Evolutionary conservation across 2,888 invertebrate genomes (phyloP), one percentile per base, ranked within the genome.

Genomic region (Oscheius sp.): DNA sequence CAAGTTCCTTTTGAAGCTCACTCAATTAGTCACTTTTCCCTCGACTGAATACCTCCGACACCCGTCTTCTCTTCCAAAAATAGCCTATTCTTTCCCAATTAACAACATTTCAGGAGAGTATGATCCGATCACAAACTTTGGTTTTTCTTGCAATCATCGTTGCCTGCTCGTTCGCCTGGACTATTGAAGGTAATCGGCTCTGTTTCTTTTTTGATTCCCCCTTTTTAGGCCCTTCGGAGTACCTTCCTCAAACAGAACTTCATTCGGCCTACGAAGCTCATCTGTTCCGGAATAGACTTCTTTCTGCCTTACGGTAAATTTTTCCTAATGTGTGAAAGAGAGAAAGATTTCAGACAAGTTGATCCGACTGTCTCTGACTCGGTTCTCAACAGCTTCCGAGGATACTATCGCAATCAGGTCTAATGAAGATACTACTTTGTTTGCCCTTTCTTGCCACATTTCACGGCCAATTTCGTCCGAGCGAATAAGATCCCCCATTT

Each of bases 251-350:
- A 42, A 53, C 62, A n/a, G 42, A 62, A 50, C 53, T 57, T 9
- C 37, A 48, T 33, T 72, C 72, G 11, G 60, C 72, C 21, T 78
- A 79, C 70, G 81, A 81, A 68, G 79, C 81, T 1, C 76, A 79
- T 62, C 77, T 77, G 74, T 79, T 81, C 73, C 57, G 75, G 32
- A 77, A 77, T 47, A 71, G 78, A 29, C 77, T 80, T 33, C 74
- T 80, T 10, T 75, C 74, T 11, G 80, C 80, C 7, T 77, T 80
- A 66, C 73, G 77, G 80, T 80, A 65, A 35, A 13, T n/a, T 48
- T 10, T 10, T 48, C 7, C 11, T 2, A 29, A 42, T 21, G 21
- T 21, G 21, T 21, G 5, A n/a, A 42, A 1, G 11, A 2, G 10
- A 4, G 2, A 37, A 29, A 9, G 3, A 7, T 35, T 72, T 13